phyloP scores from a whole-genome alignment of 2,797 vertebrate species.

The Crenichthys baileyi region DNA sequence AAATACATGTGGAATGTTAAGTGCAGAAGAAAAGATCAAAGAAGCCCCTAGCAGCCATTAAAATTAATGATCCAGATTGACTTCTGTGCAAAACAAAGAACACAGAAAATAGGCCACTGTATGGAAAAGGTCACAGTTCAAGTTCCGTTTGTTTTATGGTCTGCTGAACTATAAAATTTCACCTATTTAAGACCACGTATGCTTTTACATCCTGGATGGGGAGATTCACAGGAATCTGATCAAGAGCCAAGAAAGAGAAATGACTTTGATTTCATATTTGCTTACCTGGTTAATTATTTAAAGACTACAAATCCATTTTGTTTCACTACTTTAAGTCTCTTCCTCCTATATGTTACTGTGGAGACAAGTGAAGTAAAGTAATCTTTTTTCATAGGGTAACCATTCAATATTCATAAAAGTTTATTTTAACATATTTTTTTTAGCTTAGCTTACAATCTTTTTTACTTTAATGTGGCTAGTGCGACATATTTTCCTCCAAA shows the following conservation, averaged over 20 bases:
- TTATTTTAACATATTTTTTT: background rate
- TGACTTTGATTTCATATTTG: slow-evolving; percentile 49
- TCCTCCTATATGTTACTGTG: slow-evolving; percentile 1
- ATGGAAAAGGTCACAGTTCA: slow-evolving; percentile 65
- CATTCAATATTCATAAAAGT: background rate
- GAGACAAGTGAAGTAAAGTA: background rate
- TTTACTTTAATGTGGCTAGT: no score
- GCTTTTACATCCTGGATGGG: slow-evolving; percentile 52
- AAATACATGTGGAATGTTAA: slow-evolving; percentile 74
- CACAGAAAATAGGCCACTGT: slow-evolving; percentile 69
- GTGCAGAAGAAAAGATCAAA: slow-evolving; percentile 77
- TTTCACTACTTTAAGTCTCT: slow-evolving; percentile 3
- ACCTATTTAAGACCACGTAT: slow-evolving; percentile 61
- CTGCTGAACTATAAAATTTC: slow-evolving; percentile 66
- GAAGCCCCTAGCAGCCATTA: slow-evolving; percentile 61
- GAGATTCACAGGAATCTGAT: slow-evolving; percentile 37
- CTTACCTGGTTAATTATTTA: slow-evolving; percentile 39
- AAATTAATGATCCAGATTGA: slow-evolving; percentile 76
- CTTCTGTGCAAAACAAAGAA: slow-evolving; percentile 67
- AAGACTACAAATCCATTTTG: slow-evolving; percentile 37
- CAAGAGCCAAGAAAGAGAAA: slow-evolving; percentile 42
- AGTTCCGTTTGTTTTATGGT: slow-evolving; percentile 71
- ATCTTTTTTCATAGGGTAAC: slow-evolving; percentile 4
- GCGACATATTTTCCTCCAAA: no score
- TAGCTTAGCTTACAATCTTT: background rate